phyloP scores from a whole-genome alignment of 1,140 invertebrate genomes.

The Meloidogyne floridensis region DNA sequence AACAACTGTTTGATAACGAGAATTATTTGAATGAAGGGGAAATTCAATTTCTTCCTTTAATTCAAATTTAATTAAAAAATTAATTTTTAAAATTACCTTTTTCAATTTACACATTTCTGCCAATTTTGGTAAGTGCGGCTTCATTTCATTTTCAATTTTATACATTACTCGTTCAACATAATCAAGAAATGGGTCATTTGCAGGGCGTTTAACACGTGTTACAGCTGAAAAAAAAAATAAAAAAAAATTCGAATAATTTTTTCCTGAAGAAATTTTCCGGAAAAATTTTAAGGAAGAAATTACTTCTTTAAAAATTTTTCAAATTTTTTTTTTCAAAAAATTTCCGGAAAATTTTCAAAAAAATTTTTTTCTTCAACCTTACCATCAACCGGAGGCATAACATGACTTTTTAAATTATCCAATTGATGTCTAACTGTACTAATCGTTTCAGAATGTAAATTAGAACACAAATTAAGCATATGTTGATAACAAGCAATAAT shows the following conservation, averaged over 20 bases:
- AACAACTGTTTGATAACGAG: constrained; percentile 32
- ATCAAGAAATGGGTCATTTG: constrained; percentile 23
- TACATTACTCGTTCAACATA: constrained; percentile 34
- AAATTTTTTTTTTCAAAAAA: neutral
- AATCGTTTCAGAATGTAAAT: constrained; percentile 39
- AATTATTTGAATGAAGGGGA: constrained; percentile 8
- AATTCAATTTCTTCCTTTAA: constrained; percentile 40
- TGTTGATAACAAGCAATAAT: constrained; percentile 27
- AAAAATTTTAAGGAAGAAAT: constrained; percentile 3
- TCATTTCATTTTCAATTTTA: constrained; percentile 35
- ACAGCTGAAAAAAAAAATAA: constrained; percentile 27
- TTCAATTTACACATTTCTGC: constrained; percentile 21
- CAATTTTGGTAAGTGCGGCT: neutral
- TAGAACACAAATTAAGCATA: constrained; percentile 36
- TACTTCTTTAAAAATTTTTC: neutral
- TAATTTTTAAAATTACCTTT: constrained; percentile 1
- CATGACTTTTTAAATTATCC: constrained; percentile 36
- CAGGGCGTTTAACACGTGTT: constrained; percentile 29
- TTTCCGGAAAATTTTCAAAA: neutral
- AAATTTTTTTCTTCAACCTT: neutral
- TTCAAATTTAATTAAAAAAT: constrained; percentile 19
- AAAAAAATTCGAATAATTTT: too few relatives aligned
- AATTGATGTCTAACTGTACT: constrained; percentile 40
- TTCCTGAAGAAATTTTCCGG: too few relatives aligned
- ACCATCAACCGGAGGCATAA: constrained; percentile 41